Evolutionary conservation across 1,140 invertebrate genomes (phyloP), one percentile per base, ranked within the genome.

Genomic region (Ceratosolen fusciceps): DNA sequence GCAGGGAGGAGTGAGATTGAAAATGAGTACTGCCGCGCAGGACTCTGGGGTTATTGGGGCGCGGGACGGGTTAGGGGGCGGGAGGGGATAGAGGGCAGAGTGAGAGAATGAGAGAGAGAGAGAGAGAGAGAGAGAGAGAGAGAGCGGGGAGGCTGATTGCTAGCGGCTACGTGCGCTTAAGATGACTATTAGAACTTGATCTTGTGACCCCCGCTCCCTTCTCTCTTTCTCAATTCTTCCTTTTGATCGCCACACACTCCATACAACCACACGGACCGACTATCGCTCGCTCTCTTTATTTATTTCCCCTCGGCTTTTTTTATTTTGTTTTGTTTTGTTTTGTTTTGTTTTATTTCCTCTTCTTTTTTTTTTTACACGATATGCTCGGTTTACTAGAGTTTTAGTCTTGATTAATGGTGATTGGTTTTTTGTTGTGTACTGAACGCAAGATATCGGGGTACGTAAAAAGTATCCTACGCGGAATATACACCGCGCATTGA

Each of bases 381-480:
- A 56, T 77, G 52, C 71, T 58, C 49, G 67, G 65, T 77, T 75
- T 76, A 76, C 62, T 77, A 54, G 75, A 70, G 52, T 58, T 71
- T 77, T 71, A 71, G 67, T 29, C 67, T 71, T 77, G 75, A 77
- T 77, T 60, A 68, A 77, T 77, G 75, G 75, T 71, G 65, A 77
- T 77, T 77, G 65, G 54, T 77, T 77, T 71, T 77, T 77, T 77
- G 39, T 77, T 71, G 68, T 47, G n/a, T 26, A 68, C 37, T 47
- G 39, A 68, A 47, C 29, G n/a, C 37, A 10, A 47, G 67, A 68
- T 68, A 68, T 68, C 10, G 39, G 37, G n/a, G 58, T 37, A 37
- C 60, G 31, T 65, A 37, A 65, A 65, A 65, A 65, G 60, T 65
- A 65, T 65, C 34, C 60, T 37, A 65, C n/a, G 60, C 19, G 31